Base-by-base conservation (phyloP, 2,113 vertebrate genomes). In the Apteryx mantelli region DNA sequence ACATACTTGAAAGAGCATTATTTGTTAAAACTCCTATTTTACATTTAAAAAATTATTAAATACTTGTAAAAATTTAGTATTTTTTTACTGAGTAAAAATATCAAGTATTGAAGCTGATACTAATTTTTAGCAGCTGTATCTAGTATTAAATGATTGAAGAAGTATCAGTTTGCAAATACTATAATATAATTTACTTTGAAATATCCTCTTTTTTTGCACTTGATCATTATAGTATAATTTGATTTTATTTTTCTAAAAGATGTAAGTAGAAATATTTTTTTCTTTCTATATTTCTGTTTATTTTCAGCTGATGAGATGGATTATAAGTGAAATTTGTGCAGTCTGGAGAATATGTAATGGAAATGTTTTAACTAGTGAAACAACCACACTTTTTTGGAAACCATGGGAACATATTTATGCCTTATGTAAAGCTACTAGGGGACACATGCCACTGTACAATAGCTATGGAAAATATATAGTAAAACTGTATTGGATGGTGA, bases 361-460 rank as follows among this genome's bases (percentile, higher is more conserved):
- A 44, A 82, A 77, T 19, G 20, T 69, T 78, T 42, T 97, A 90
- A 93, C 7, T 82, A 75, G n/a, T 44, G 98, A 96, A 40, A 70
- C 68, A 30, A 63, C 95, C 44, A 10, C 48, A 26, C 77, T 96
- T 9, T 21, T 50, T 34, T 99, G 99, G 99, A 99, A 97, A 71
- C 99, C 99, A 30, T 99, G 99, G 99, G 99, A 99, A 69, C 99
- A 99, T 88, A 99, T 99, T 95, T 99, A 99, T 95, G 98, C 99
- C 3, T 97, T 99, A 26, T 99, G 99, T 97, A 99, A 99, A 95
- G 98, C 96, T 61, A 95, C 74, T 25, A 98, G 97, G 55, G 99
- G 97, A 28, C 99, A 99, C 10, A 66, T 98, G 81, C 99, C 99
- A 2, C 97, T 99, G 25, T 99, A 99, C 95, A 99, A 99, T 91